Conservation (phyloP, 2,113 vertebrate species). For the Upupa epops region DNA sequence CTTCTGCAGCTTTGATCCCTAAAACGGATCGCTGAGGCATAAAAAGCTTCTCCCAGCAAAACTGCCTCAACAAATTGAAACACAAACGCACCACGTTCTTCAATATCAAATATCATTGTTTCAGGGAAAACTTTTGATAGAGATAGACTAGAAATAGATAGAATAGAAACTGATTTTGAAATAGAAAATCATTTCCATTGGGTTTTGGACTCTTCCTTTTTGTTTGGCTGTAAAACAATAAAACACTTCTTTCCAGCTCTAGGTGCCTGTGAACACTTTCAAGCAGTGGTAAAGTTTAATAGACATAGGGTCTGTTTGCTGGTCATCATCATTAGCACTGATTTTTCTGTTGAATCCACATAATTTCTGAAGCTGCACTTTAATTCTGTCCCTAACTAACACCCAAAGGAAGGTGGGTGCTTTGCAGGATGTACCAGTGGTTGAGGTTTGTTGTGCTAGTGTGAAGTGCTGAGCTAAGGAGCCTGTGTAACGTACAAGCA, state of each 20-base stretch:
- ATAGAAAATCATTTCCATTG: neutral
- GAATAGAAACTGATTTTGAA: neutral
- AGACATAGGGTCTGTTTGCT: neutral
- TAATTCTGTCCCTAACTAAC: neutral
- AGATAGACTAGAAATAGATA: no score
- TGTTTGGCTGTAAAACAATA: neutral
- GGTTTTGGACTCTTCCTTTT: neutral
- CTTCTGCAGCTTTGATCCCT: neutral
- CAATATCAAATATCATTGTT: neutral
- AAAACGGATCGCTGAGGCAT: neutral
- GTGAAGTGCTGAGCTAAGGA: conserved; percentile 28
- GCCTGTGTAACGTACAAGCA: neutral
- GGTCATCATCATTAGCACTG: neutral
- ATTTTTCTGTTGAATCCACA: neutral
- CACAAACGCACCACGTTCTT: neutral
- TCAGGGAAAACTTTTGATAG: neutral
- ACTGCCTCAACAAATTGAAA: neutral
- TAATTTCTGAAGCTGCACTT: neutral
- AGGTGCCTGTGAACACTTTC: neutral
- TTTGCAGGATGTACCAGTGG: neutral
- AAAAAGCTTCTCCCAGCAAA: neutral
- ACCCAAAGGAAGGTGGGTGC: neutral
- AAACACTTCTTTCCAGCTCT: neutral
- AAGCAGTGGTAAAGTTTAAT: neutral
- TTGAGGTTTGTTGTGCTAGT: conserved; percentile 1